Evolutionary conservation across 2,888 invertebrate genomes (phyloP), one percentile per base, ranked within the genome.

Genomic region (Sturmia bella): DNA sequence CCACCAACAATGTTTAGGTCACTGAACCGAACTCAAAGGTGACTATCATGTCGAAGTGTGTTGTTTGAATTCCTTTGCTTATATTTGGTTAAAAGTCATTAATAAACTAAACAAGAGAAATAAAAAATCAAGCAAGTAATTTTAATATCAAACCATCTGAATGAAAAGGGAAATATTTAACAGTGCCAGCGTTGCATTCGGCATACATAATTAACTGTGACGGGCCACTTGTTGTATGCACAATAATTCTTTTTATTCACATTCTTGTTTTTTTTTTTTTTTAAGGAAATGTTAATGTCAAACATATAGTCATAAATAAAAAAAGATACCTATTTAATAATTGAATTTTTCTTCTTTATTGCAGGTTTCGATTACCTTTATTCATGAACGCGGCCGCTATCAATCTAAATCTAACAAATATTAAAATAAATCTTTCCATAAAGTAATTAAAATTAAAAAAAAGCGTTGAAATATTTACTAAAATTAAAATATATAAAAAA

Each of bases 1-100:
- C 72, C n/a, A n/a, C n/a, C n/a, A n/a, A n/a, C n/a, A 76, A 68
- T 72, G 76, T 61, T 72, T 76, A 80, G 80, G 80, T 76, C 80
- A 81, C 61, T 81, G 80, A 81, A 81, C 80, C 41, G 76, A 17
- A 63, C 52, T 43, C 19, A 68, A 76, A 72, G 72, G 80, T 80
- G 72, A 64, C 64, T 80, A 70, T 50, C 66, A 57, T 37, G 45
- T 64, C 45, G 15, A 17, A 45, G 32, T 63, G 69, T 52, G 21
- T 59, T 56, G 9, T 19, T 24, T 15, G 32, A 61, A 37, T 43
- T 59, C 48, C 54, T 64, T 50, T 59, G 27, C 24, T 45, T 39
- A 32, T 54, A 37, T 24, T 63, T 61, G 70, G 54, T 59, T 48
- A 68, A 80, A 59, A 75, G 3, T 37, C 69, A 64, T 74, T 74